These are phyloP conservation scores for Holothuria glaberrima DNA, from an alignment of 35 echinoderm and acorn worm species.

Conservation along the genomic window DNA sequence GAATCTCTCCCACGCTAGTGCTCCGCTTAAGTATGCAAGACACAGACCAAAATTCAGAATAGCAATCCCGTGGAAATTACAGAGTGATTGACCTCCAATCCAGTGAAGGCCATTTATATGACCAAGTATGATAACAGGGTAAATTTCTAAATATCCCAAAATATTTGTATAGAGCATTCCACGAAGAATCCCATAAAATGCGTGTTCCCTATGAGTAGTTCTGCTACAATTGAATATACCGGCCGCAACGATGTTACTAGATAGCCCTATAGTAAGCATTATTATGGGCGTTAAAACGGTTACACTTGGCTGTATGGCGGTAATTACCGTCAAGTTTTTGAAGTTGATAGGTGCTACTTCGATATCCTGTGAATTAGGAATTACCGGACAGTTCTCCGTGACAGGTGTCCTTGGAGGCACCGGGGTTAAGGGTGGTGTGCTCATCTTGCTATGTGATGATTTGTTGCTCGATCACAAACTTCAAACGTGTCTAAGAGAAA, in stretches of 20 bases:
- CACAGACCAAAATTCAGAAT: constrained; percentile 77
- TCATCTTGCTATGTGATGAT: neutral
- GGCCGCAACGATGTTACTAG: constrained; percentile 81
- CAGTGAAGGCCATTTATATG: constrained; percentile 76
- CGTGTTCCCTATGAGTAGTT: constrained; percentile 63
- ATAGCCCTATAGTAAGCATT: constrained; percentile 73
- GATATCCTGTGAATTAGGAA: constrained; percentile 9
- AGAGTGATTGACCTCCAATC: constrained; percentile 68
- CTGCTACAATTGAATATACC: constrained; percentile 81
- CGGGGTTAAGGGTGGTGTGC: constrained; percentile 3
- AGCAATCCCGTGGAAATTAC: constrained; percentile 88
- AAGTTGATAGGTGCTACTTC: neutral
- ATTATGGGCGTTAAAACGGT: constrained; percentile 79
- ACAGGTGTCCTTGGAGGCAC: constrained; percentile 38
- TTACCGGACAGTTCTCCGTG: neutral
- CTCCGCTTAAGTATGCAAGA: constrained; percentile 70
- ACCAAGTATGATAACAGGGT: constrained; percentile 79
- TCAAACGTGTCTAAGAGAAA: neutral
- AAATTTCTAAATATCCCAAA: constrained; percentile 76
- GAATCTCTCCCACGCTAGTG: constrained; percentile 86
- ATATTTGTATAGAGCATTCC: constrained; percentile 85
- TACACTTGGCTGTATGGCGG: constrained; percentile 76
- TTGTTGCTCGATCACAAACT: neutral
- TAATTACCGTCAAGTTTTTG: constrained; percentile 57
- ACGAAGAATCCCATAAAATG: constrained; percentile 79